A percentile compares a stretch with the other conserved stretches of the same genome.
phyloP scores from a whole-genome alignment of 2,797 vertebrate genomes.

The Hippopotamyrus pictus region DNA sequence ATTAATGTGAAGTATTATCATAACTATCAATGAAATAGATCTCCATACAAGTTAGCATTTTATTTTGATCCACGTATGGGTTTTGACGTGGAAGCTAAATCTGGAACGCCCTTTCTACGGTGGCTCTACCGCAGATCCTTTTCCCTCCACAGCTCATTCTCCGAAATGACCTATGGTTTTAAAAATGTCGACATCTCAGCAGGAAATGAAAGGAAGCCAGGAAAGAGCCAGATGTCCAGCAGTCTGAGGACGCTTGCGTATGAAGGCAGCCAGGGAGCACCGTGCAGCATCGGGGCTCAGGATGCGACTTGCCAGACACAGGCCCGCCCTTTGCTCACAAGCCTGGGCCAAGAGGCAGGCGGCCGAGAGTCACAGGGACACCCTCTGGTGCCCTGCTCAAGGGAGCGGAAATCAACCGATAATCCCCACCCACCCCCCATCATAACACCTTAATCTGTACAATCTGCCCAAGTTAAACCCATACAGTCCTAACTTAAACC shows the following conservation, averaged over 20 bases:
- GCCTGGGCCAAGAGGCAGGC: background rate
- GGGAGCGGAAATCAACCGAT: background rate
- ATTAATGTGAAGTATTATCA: background rate
- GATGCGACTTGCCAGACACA: background rate
- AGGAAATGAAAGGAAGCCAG: background rate
- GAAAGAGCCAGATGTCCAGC: background rate
- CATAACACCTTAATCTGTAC: background rate
- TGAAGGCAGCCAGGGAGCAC: background rate
- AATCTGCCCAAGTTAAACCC: background rate
- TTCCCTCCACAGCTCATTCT: background rate
- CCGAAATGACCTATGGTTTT: background rate
- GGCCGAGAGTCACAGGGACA: background rate
- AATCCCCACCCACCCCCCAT: background rate
- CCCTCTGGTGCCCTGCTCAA: background rate
- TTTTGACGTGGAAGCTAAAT: background rate
- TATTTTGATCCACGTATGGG: background rate
- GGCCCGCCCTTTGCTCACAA: background rate
- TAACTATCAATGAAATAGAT: background rate
- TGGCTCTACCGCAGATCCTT: background rate
- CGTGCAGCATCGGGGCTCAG: background rate
- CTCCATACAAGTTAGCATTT: background rate
- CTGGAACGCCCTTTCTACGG: background rate
- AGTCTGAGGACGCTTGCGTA: background rate
- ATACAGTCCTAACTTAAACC: background rate
- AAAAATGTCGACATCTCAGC: slow-evolving; percentile 4